Base-by-base conservation (phyloP, 2,113 vertebrate genomes). In the Mormoops blainvillei region DNA sequence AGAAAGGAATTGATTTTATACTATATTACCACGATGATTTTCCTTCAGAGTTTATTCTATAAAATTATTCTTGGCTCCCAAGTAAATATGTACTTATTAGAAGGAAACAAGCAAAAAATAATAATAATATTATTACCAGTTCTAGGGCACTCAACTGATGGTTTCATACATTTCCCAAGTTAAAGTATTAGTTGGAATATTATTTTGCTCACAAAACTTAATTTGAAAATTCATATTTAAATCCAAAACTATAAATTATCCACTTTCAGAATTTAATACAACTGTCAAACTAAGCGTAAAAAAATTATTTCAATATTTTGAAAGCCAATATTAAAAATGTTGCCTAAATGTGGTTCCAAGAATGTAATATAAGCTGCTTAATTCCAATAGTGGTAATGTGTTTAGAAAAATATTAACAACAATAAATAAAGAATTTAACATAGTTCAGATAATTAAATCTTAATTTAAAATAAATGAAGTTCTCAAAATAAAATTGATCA, bases 381-480 rank as follows among this genome's bases (percentile, higher is more conserved):
- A 84, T 88, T 3, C 2, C 36, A 92, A 61, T 76, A 67, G 31
- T 94, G 11, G 93, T 54, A 94, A 78, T 48, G 63, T 70, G 7
- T 5, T 74, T 61, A 95, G 3, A 78, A 94, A 88, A 94, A 88
- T 54, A 82, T 54, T 65, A 95, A 50, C 19, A 76, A 28, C 8
- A 94, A 92, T 45, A 89, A 95, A 70, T 20, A 82, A 50, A 88
- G 24, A 85, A 61, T 67, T 65, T 65, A 67, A 67, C 6, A 68
- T 12, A 81, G 4, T 76, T 87, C 26, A 77, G 14, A 74, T 87
- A 77, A 93, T 45, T 50, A 70, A 84, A 87, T 96, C 58, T 95
- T 56, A 91, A 22, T 78, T 95, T 94, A 68, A 93, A 93, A 67
- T 68, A 50, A 96, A 63, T 87, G 36, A 68, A 56, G 28, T 87